These are phyloP conservation scores for Bos indicus DNA, from an alignment of 2,113 vertebrate species.

Conservation along the genomic window DNA sequence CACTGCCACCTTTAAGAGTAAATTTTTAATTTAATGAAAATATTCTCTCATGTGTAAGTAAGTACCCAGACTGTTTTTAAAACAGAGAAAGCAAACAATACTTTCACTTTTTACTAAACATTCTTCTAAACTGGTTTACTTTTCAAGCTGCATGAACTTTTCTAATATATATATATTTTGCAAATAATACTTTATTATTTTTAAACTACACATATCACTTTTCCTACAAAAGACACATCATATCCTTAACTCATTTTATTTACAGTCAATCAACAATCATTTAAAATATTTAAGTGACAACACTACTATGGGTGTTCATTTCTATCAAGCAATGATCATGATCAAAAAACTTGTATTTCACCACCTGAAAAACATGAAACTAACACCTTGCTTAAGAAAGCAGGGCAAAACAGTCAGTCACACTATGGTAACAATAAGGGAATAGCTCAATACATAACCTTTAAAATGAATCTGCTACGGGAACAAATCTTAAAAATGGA, in stretches of 20 bases:
- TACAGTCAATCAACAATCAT: not conserved
- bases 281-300: conserved; percentile 23
- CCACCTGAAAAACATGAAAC: not conserved
- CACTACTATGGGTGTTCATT: not conserved
- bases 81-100: not conserved
- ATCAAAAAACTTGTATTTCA: not conserved
- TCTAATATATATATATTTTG: not conserved
- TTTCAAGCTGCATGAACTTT: not conserved
- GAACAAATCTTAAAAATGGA: not conserved
- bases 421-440: not conserved
- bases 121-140: not conserved
- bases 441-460: not conserved
- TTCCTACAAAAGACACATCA: not conserved
- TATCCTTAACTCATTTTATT: conserved; percentile 1
- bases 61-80: not conserved
- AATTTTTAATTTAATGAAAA: not conserved
- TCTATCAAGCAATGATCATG: not conserved
- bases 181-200: conserved; percentile 8
- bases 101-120: not conserved
- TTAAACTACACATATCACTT: not conserved
- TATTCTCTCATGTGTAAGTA: not conserved
- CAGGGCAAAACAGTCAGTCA: not conserved
- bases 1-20: not conserved
- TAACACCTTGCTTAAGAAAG: not conserved
- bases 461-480: not conserved